Conservation (phyloP, 1,140 invertebrate species). For the Eueides isabella region DNA sequence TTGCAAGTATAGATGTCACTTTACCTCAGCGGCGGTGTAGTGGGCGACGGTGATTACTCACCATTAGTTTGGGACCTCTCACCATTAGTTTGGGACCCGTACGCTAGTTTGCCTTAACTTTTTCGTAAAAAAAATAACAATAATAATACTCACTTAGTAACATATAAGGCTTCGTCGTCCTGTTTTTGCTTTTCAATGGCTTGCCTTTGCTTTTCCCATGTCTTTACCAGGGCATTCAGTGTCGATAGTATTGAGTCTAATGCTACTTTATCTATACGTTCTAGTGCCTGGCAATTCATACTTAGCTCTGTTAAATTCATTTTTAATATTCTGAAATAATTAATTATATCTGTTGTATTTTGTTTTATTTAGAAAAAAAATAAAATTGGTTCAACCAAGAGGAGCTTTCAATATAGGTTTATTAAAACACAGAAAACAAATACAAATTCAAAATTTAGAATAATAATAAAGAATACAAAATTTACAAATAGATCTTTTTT, state of each 20-base stretch:
- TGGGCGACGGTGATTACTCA: too few species aligned
- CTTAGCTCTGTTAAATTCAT: slow-evolving; percentile 86
- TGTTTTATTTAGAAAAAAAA: not conserved
- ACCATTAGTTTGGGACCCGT: too few species aligned
- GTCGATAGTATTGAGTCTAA: slow-evolving; percentile 83
- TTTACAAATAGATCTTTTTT: too few species aligned
- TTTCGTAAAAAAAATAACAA: too few species aligned
- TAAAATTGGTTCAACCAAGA: not conserved
- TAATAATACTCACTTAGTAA: slow-evolving; percentile 85
- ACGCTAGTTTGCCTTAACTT: too few species aligned
- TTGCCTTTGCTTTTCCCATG: slow-evolving; percentile 90
- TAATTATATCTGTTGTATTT: not conserved
- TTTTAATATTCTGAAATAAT: slow-evolving; percentile 83
- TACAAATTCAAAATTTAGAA: too few species aligned
- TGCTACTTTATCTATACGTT: slow-evolving; percentile 73
- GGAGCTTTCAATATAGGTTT: too few species aligned
- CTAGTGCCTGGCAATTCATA: slow-evolving; percentile 80
- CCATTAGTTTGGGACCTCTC: too few species aligned
- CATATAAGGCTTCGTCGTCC: slow-evolving; percentile 92
- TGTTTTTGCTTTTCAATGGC: slow-evolving; percentile 85
- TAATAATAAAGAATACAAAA: too few species aligned
- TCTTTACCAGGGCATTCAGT: slow-evolving; percentile 84
- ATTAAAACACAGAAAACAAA: too few species aligned
- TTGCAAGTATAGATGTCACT: too few species aligned
- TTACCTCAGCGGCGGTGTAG: too few species aligned